These are phyloP conservation scores for Lepidostoma basale DNA, from an alignment of 1,140 invertebrate genomes.

Conservation along the genomic window DNA sequence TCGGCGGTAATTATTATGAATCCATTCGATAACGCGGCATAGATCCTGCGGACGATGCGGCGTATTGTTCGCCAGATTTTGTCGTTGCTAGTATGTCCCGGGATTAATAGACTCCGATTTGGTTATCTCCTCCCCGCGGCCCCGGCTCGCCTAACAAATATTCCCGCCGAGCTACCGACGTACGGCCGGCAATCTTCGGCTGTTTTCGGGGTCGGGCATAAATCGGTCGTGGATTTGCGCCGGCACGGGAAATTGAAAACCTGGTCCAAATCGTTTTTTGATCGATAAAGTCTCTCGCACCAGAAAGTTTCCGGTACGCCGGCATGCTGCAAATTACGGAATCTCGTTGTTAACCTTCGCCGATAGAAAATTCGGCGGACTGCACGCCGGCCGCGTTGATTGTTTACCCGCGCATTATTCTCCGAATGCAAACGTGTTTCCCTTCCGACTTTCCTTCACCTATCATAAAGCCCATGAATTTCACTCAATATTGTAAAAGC, in stretches of 20 bases:
- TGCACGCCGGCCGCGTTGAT: too few species aligned
- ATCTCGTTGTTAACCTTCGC: too few species aligned
- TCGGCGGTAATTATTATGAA: too few species aligned
- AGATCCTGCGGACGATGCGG: too few species aligned
- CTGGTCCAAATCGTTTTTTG: slow-evolving; percentile 25
- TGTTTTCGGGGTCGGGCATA: slow-evolving; percentile 22
- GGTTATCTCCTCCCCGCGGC: background rate
- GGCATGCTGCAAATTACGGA: too few species aligned
- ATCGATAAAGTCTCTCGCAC: slow-evolving; percentile 30
- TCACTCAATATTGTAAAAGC: too few species aligned
- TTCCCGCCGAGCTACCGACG: background rate
- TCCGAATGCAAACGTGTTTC: too few species aligned
- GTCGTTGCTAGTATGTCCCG: slow-evolving; percentile 5
- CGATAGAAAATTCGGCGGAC: too few species aligned
- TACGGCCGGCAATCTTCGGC: background rate
- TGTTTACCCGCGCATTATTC: too few species aligned
- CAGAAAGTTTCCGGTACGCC: background rate
- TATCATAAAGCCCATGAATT: too few species aligned
- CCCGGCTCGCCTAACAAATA: background rate
- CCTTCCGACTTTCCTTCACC: too few species aligned
- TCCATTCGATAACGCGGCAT: too few species aligned
- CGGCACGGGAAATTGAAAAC: slow-evolving; percentile 39
- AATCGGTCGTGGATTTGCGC: slow-evolving; percentile 33
- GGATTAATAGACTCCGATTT: background rate
- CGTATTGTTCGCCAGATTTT: background rate